These are phyloP conservation scores for Luffia ferchaultella DNA, from an alignment of 2,888 invertebrate species.

Conservation along the genomic window DNA sequence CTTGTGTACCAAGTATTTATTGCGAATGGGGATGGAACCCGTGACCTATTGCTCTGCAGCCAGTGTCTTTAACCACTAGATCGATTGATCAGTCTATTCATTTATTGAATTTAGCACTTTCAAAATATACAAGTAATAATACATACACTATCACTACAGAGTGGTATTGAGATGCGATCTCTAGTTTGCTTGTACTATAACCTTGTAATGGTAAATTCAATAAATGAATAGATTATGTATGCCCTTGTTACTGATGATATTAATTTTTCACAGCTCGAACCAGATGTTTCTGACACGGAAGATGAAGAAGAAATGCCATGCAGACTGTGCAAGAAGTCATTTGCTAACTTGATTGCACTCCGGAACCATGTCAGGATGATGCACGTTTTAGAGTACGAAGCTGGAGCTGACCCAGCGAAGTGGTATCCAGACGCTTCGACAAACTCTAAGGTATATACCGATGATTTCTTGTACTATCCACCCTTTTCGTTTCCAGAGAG, in stretches of 20 bases:
- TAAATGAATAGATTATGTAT: too few relatives aligned
- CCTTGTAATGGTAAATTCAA: not conserved
- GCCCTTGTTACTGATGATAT: too few relatives aligned
- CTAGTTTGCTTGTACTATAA: not conserved
- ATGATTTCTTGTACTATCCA: too few relatives aligned
- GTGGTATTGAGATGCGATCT: not conserved
- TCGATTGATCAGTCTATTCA: too few relatives aligned
- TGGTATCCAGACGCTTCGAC: not conserved
- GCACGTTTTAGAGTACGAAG: slow-evolving; percentile 29
- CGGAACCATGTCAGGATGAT: slow-evolving; percentile 44
- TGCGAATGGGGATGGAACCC: too few relatives aligned
- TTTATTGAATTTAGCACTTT: not conserved
- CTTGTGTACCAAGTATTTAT: too few relatives aligned
- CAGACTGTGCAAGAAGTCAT: slow-evolving; percentile 32
- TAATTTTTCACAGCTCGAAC: slow-evolving; percentile 15
- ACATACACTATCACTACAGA: not conserved
- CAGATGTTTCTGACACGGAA: slow-evolving; percentile 22
- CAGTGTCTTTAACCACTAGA: too few relatives aligned
- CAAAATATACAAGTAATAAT: not conserved
- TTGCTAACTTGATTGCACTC: slow-evolving; percentile 30
- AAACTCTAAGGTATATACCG: too few relatives aligned
- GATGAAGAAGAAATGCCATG: slow-evolving; percentile 28
- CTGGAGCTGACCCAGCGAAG: slow-evolving; percentile 15
- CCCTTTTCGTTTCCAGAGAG: too few relatives aligned
- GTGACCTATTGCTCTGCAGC: too few relatives aligned